Evolutionary conservation across 35 echinoderm and acorn worm genomes (phyloP).

Genomic region (Heliocidaris erythrogramma): DNA sequence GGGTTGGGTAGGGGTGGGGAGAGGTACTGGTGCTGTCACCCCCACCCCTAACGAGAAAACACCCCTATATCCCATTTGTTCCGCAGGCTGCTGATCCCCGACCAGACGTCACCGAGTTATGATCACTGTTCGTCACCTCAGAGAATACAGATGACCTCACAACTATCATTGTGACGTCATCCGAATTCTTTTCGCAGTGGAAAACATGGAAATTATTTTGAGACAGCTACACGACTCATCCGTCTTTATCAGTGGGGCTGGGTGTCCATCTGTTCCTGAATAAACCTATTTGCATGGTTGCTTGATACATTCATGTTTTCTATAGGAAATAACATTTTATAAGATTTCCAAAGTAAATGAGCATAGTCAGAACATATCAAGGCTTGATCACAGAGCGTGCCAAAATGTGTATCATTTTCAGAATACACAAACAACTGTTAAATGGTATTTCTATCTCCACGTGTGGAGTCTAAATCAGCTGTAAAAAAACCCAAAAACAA

Average conservation of each 20-base stretch:
- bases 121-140: background rate
- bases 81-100: background rate
- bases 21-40: background rate
- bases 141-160: constrained; percentile 5
- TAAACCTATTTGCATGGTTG: background rate
- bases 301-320: no score
- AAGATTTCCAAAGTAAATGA: no score
- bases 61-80: background rate
- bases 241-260: background rate
- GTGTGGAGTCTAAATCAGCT: no score
- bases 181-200: background rate
- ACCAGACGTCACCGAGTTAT: background rate
- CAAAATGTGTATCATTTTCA: no score
- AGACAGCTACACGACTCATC: background rate
- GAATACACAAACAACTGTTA: no score
- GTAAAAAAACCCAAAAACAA: no score
- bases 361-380: no score
- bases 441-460: no score
- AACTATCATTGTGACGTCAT: background rate
- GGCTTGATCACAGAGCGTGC: no score
- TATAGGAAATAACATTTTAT: no score
- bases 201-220: background rate
- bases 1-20: no score
- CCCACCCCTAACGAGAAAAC: background rate
- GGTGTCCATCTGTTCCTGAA: background rate